A percentile compares a stretch with the other conserved stretches of the same genome.
phyloP scores from a whole-genome alignment of 1,140 invertebrate genomes.

The Lepidurus couesii region DNA sequence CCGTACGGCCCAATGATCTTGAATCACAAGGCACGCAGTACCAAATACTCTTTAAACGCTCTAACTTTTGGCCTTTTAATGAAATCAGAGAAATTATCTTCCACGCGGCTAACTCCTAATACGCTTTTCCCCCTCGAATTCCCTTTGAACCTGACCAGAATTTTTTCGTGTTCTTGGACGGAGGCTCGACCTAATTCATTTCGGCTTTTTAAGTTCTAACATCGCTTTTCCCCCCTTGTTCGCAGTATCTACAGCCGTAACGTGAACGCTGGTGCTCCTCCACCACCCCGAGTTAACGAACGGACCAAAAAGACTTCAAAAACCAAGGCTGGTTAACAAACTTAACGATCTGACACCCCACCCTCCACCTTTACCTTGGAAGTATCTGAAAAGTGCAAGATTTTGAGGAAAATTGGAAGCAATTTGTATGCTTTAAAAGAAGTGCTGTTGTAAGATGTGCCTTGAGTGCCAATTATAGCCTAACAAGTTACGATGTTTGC shows the following conservation, averaged over 20 bases:
- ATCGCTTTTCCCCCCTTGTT: neutral
- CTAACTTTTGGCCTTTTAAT: conserved; percentile 2
- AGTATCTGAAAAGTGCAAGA: neutral
- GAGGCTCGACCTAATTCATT: neutral
- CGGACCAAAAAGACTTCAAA: conserved; percentile 33
- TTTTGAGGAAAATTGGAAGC: neutral
- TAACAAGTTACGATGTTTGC: neutral
- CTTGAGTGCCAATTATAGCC: neutral
- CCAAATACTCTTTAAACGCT: neutral
- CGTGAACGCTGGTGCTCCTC: conserved; percentile 27
- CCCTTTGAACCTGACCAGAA: no score
- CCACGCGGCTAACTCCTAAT: neutral
- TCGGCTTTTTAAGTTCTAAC: neutral
- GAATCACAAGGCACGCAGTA: neutral
- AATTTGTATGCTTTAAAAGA: neutral
- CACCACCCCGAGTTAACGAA: conserved; percentile 28
- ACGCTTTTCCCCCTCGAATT: neutral
- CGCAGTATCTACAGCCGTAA: conserved; percentile 31
- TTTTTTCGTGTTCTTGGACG: neutral
- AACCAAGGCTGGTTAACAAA: conserved; percentile 17
- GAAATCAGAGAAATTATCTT: neutral
- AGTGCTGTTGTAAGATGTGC: neutral
- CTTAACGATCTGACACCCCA: neutral
- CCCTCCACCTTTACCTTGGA: neutral
- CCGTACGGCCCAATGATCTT: conserved; percentile 17